Evolutionary conservation across 2,888 invertebrate genomes (phyloP).

Genomic region (Tethea ocularis): DNA sequence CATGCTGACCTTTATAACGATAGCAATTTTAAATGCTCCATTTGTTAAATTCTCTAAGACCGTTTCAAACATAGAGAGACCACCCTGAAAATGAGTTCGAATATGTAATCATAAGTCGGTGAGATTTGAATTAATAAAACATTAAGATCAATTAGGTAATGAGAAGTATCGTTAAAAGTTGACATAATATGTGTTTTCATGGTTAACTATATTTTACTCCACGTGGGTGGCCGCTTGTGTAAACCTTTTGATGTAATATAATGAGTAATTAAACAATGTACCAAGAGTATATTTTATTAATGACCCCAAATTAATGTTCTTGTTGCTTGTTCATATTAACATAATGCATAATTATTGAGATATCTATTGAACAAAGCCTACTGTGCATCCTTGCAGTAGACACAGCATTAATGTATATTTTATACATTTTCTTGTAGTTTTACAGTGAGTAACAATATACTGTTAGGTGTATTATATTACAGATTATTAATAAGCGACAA

Average conservation of each 20-base stretch:
- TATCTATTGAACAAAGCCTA: conserved; percentile 7
- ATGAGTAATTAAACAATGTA: conserved; percentile 11
- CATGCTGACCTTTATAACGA: conserved; percentile 50
- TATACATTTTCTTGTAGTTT: neutral
- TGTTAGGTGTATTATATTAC: neutral
- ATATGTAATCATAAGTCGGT: conserved; percentile 35
- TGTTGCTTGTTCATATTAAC: neutral
- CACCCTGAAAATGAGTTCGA: conserved; percentile 51
- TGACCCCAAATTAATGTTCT: conserved; percentile 1
- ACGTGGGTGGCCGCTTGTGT: conserved; percentile 43
- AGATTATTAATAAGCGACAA: neutral
- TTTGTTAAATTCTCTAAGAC: conserved; percentile 44
- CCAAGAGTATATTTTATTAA: neutral
- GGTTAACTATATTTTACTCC: conserved; percentile 30
- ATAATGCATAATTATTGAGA: conserved; percentile 9
- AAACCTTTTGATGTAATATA: conserved; percentile 4
- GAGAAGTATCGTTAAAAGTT: conserved; percentile 48
- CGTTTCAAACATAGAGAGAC: conserved; percentile 45
- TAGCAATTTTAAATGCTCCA: conserved; percentile 61
- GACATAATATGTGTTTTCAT: conserved; percentile 42
- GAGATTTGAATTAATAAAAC: conserved; percentile 67
- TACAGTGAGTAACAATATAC: neutral
- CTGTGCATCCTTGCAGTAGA: neutral
- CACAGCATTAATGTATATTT: neutral
- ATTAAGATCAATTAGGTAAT: conserved; percentile 64